Evolutionary conservation across 2,888 invertebrate species (phyloP), one percentile per base, ranked within the genome.

Genomic region (Drosophila stalkeri): DNA sequence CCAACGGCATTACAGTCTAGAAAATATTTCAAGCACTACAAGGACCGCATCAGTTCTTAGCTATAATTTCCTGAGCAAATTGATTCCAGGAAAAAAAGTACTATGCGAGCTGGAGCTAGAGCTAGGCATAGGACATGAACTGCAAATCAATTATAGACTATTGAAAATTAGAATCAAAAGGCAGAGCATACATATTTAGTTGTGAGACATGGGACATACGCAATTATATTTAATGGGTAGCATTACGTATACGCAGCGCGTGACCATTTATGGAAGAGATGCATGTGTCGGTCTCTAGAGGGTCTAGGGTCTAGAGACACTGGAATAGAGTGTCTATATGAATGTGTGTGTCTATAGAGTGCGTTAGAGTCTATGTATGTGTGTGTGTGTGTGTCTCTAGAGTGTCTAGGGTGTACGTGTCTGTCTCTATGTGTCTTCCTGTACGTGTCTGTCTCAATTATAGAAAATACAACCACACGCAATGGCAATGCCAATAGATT

Each of bases 201-300:
- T 31, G 49, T 31, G 18, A 18, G 18, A 18, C 31, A 12, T 33
- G 31, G 11, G 31, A 18, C 33, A 33, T 49, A 11, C 49, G 31
- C 49, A 49, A 49, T 49, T 49, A 49, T 2, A 31, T 31, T 18
- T 33, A 12, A 49, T 49, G 5, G 4, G 9, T n/a, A 5, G 9
- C 47, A 49, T 49, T 31, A 49, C 49, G 49, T n/a, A 49, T 51
- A 51, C 49, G 49, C n/a, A 31, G 49, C 27, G n/a, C n/a, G 5
- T 6, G 31, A 3, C 16, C 27, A 23, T 46, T 23, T 23, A 46
- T 46, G 46, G 23, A 27, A 16, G 3, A 7, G 23, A 1, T 16
- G 8, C 14, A 3, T 6, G 7, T n/a, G 14, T 39, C n/a, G n/a
- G 39, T 16, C 16, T 39, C 14, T 14, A 2, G 16, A 16, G 37